Percentiles rank a stretch among this genome's conserved stretches.
Evolutionary conservation across 2,888 invertebrate species (phyloP).

Genomic region (Callosobruchus maculatus): DNA sequence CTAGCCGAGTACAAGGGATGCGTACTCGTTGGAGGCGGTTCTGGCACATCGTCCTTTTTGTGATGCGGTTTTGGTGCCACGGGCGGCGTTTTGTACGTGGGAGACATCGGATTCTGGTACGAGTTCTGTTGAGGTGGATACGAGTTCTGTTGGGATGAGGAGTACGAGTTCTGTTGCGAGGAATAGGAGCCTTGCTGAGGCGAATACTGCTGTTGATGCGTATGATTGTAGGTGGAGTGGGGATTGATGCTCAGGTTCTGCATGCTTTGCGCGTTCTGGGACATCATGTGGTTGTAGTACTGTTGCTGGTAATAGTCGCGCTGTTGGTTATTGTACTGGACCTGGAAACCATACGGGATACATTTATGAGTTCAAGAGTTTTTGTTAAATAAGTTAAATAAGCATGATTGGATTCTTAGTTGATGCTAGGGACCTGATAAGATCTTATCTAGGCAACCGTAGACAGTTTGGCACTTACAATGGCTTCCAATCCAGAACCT

Average conservation of each 20-base stretch:
- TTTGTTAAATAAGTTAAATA: no score
- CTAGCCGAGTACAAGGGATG: constrained; percentile 74
- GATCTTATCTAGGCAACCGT: no score
- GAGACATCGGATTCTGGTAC: constrained; percentile 43
- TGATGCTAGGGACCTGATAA: no score
- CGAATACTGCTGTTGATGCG: constrained; percentile 22
- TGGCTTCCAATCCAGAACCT: no score
- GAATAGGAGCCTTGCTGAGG: constrained; percentile 5
- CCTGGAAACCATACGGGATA: constrained; percentile 1
- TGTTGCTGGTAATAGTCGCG: constrained; percentile 35
- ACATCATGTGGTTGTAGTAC: constrained; percentile 36
- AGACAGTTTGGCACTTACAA: no score
- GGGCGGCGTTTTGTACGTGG: constrained; percentile 51
- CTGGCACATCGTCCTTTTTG: constrained; percentile 50
- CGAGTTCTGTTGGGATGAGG: constrained; percentile 11
- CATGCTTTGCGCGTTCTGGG: constrained; percentile 44
- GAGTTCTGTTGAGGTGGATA: constrained; percentile 32
- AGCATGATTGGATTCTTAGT: no score
- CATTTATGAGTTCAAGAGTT: no score
- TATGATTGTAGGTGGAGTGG: constrained; percentile 19
- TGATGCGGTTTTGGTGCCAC: constrained; percentile 51
- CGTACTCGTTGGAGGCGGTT: constrained; percentile 66
- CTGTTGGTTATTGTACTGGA: constrained; percentile 37
- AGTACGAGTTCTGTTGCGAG: constrained; percentile 6
- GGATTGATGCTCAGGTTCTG: constrained; percentile 42